Evolutionary conservation across 2,888 invertebrate genomes (phyloP).

Genomic region (Trilocha varians): DNA sequence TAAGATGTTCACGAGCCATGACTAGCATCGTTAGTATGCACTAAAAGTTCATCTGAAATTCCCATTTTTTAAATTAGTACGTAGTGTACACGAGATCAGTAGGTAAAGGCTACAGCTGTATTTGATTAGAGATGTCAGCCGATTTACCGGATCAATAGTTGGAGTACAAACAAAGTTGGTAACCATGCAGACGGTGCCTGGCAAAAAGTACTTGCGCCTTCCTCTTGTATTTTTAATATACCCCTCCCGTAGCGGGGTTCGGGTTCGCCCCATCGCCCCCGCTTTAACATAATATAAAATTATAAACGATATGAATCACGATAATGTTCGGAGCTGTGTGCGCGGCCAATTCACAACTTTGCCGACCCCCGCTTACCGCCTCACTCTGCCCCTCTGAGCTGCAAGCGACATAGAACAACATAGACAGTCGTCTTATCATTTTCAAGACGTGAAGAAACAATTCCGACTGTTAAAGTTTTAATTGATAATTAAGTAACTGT

Average conservation of each 20-base stretch:
- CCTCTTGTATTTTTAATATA: constrained; percentile 70
- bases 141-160: constrained; percentile 52
- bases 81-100: constrained; percentile 1
- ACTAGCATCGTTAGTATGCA: no score
- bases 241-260: constrained; percentile 29
- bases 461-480: no score
- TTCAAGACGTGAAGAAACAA: neutral
- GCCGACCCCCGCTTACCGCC: constrained; percentile 31
- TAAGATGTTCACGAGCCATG: no score
- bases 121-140: constrained; percentile 4
- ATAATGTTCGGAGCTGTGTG: constrained; percentile 61
- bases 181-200: constrained; percentile 53
- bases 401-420: constrained; percentile 21
- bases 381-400: constrained; percentile 20
- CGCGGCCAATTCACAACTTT: constrained; percentile 69
- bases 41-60: neutral
- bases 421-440: constrained; percentile 1
- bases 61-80: neutral
- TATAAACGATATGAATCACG: constrained; percentile 73
- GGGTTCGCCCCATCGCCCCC: constrained; percentile 23
- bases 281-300: constrained; percentile 73
- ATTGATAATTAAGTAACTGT: no score
- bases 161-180: constrained; percentile 59
- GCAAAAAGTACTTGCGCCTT: constrained; percentile 48
- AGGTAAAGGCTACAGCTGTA: neutral